Evolutionary conservation across 2,113 vertebrate genomes (phyloP).

Genomic region (Pedionomus torquatus): DNA sequence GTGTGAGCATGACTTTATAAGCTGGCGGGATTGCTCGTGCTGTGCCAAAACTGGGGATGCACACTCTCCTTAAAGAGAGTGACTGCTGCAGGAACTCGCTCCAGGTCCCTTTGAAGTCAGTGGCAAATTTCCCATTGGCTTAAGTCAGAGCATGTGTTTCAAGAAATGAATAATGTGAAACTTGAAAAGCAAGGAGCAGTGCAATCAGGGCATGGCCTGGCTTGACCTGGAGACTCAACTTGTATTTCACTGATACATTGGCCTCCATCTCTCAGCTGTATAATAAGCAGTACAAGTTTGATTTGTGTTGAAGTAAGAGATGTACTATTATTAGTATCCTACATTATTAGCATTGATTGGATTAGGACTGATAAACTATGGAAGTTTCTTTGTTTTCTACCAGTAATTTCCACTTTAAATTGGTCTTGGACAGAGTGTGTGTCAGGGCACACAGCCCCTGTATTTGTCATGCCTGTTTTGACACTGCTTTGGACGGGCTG

Average conservation of each 20-base stretch:
- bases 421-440: neutral
- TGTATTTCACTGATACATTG: neutral
- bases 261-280: neutral
- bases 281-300: neutral
- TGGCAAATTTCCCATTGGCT: slow-evolving; percentile 43
- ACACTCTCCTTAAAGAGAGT: neutral
- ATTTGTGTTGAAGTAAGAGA: neutral
- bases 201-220: slow-evolving; percentile 4
- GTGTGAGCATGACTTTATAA: neutral
- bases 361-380: neutral
- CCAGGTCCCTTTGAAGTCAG: slow-evolving; percentile 12
- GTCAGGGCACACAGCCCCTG: neutral
- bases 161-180: slow-evolving; percentile 26
- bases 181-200: neutral
- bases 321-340: neutral
- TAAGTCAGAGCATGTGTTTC: slow-evolving; percentile 48
- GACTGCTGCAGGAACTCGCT: neutral
- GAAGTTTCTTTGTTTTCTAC: neutral
- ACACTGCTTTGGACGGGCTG: neutral
- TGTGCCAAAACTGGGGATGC: slow-evolving; percentile 1
- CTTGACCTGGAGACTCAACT: slow-evolving; percentile 23
- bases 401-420: neutral
- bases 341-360: neutral
- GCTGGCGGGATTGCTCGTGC: neutral
- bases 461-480: neutral